Evolutionary conservation across 2,888 invertebrate genomes (phyloP).

Genomic region (Salticus scenicus): DNA sequence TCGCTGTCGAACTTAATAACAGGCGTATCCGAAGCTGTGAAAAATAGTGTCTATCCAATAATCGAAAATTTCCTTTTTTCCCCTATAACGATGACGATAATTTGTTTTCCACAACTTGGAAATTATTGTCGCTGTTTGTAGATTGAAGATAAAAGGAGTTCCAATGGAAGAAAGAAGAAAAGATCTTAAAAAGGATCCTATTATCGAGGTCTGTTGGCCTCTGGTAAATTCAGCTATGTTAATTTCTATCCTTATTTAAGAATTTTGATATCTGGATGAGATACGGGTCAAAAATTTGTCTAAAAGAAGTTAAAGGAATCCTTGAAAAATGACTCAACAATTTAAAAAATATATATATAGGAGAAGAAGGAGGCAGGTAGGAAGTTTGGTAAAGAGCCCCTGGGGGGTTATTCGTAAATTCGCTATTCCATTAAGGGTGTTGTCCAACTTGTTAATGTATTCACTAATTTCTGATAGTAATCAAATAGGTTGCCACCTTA

Average conservation of each 20-base stretch:
- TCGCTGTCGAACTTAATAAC: slow-evolving; percentile 40
- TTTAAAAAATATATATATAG: too few relatives aligned
- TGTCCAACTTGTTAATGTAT: background rate
- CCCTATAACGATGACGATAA: background rate
- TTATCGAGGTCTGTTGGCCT: background rate
- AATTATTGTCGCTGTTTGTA: slow-evolving; percentile 45
- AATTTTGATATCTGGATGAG: slow-evolving; percentile 59
- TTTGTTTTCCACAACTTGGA: slow-evolving; percentile 50
- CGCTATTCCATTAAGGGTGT: background rate
- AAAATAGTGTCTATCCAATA: slow-evolving; percentile 48
- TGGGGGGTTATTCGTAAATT: too few relatives aligned
- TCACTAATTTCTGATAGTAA: background rate
- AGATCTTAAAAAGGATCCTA: background rate
- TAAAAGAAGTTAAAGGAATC: background rate
- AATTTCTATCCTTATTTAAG: slow-evolving; percentile 35
- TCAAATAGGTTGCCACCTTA: background rate
- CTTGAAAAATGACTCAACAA: background rate
- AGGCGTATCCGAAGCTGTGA: slow-evolving; percentile 54
- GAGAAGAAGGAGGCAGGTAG: too few relatives aligned
- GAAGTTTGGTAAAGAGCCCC: too few relatives aligned
- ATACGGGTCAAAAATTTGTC: slow-evolving; percentile 22
- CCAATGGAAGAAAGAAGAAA: background rate
- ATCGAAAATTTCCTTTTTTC: background rate
- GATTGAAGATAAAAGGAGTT: slow-evolving; percentile 45
- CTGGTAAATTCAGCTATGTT: background rate